phyloP scores from a whole-genome alignment of 2,113 vertebrate species.

The Telmatochromis sp. region DNA sequence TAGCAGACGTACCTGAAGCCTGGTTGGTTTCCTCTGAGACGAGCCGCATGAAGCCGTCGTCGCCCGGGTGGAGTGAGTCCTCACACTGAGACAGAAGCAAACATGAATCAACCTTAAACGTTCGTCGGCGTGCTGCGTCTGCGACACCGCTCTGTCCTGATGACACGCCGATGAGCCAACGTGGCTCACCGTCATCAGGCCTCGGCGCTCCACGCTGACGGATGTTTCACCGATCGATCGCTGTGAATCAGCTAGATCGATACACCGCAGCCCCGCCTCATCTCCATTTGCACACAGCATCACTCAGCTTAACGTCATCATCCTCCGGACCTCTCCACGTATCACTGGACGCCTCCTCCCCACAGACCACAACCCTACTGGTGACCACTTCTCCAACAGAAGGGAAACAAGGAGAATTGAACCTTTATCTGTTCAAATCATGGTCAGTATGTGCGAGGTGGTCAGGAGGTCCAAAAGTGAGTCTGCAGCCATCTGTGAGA shows the following conservation, averaged over 20 bases:
- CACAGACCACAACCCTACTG: not conserved
- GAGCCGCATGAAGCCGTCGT: not conserved
- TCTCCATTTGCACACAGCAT: not conserved
- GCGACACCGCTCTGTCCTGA: not conserved
- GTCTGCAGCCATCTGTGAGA: not conserved
- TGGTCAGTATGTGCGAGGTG: not conserved
- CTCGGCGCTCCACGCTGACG: not conserved
- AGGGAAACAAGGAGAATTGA: not conserved
- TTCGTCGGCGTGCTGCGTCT: too few relatives aligned
- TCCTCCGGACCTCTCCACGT: not conserved
- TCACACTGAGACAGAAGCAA: not conserved
- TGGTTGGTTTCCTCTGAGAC: not conserved
- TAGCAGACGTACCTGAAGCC: not conserved
- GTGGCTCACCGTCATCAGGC: not conserved
- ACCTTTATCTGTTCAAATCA: not conserved
- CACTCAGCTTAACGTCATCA: slow-evolving; percentile 15
- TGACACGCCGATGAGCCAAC: not conserved
- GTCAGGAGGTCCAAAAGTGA: not conserved
- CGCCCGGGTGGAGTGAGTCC: not conserved
- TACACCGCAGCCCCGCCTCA: not conserved
- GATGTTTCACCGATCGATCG: not conserved
- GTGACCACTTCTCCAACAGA: not conserved
- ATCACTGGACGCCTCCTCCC: not conserved
- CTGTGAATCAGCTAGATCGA: not conserved
- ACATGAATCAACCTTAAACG: not conserved